Evolutionary conservation across 2,113 vertebrate species (phyloP), one percentile per base, ranked within the genome.

Genomic region (Origma solitaria): DNA sequence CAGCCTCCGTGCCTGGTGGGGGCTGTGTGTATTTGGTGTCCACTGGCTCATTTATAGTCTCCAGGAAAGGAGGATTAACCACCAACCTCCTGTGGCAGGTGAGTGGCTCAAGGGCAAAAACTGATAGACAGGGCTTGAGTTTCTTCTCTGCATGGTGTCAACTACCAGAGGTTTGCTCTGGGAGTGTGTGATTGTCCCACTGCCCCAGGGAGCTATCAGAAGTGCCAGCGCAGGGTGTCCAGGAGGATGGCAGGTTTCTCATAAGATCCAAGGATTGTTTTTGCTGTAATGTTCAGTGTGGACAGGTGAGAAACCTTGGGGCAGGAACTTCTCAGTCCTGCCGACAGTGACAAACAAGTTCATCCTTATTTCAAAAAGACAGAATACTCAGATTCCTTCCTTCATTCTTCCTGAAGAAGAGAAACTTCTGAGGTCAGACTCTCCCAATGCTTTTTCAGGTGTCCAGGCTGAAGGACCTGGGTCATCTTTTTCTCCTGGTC

Each of bases 91-190:
- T 47, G 64, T 15, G 15, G 50, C 50, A 49, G 7, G 19, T 3
- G 2, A 54, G 79, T 61, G 76, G 53, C 40, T 62, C 2, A 2
- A 10, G 33, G 3, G 7, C 27, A 51, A 71, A 47, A 60, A 17
- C 23, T 27, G 20, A 31, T 16, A 58, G 30, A 47, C 0, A 6
- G 24, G 79, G 22, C 40, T 72, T 85, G 12, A 4, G 40, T 56
- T 94, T 68, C 37, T 56, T 58, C 37, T 44, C 22, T 68, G 44
- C 2, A 7, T 5, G 11, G 49, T 69, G 25, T 28, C 33, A 31
- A 37, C 40, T 6, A 4, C 0, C 6, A 23, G 31, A 5, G 4
- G 3, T 6, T 22, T 90, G 40, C 61, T 60, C 3, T 3, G 60
- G 49, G 65, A 40, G 56, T 4, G 0, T 6, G 14, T 12, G 60